Base-by-base conservation (phyloP, 2,888 invertebrate genomes). In the Drosophila subquinaria region DNA sequence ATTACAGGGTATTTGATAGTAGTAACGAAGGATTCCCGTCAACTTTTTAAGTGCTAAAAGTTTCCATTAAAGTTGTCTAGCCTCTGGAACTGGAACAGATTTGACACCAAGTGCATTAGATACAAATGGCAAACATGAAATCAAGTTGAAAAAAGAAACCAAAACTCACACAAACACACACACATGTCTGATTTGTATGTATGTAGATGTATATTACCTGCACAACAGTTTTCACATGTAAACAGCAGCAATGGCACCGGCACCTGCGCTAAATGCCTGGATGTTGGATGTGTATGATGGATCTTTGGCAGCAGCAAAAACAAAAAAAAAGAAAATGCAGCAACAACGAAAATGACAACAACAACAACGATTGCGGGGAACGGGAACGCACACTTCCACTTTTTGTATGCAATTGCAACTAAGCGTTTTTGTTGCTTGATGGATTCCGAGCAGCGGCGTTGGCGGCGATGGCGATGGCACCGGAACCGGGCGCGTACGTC, bases 401-500 rank as follows among this genome's bases (percentile, higher is more conserved):
- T 73, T 63, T 59, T 52, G 42, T 68, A 52, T 77, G 82, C 63
- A 66, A 83, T 63, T 85, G 71, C 74, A 81, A 69, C 48, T 45
- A 33, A 43, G 60, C 48, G 62, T 56, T 62, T 60, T 60, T 38
- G 59, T 30, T 73, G 69, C 36, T 45, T 60, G 38, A 35, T 56
- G 52, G 57, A 52, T 60, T 52, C n/a, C 64, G 62, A 68, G 65
- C 66, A 82, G 68, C 69, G 76, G 51, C 57, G 42, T 45, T 47
- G 52, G 35, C 69, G 67, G 56, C 56, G 48, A 51, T 52, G 42
- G 38, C 60, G 52, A 43, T 61, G 57, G 69, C 81, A 83, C 90
- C 80, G 90, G 90, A 88, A 89, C 89, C 90, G 88, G 84, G 89
- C 67, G 89, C 84, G 84, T 77, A 82, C 65, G 78, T 83, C 76